Conservation (phyloP, 2,797 vertebrate species). For the Picus viridis region DNA sequence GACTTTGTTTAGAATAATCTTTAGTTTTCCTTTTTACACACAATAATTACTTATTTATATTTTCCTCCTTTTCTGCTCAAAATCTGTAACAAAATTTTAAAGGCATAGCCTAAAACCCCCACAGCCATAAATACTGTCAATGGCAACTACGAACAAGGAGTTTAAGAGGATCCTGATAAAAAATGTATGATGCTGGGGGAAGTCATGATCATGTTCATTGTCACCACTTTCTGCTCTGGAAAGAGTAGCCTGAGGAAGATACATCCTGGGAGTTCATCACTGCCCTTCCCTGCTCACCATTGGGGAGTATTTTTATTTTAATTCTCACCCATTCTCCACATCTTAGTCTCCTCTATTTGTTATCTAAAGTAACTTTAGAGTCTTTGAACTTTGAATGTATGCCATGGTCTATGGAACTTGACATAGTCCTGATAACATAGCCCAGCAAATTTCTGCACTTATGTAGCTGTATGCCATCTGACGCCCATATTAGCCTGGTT, state of each 20-base stretch:
- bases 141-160: neutral
- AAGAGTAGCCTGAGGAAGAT: neutral
- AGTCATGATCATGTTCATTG: fast-evolving
- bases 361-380: neutral
- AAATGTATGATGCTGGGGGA: neutral
- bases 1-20: no score
- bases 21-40: no score
- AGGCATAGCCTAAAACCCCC: no score
- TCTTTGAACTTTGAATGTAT: neutral
- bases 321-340: fast-evolving
- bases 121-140: no score
- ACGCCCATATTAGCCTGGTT: neutral
- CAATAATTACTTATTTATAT: no score
- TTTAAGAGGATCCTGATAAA: neutral
- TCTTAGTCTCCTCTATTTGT: neutral
- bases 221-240: neutral
- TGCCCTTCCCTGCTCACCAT: neutral
- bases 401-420: neutral
- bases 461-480: neutral
- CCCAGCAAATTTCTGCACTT: neutral
- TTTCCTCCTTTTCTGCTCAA: no score
- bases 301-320: neutral
- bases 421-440: neutral
- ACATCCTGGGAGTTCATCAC: neutral
- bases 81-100: no score